Evolutionary conservation across 2,797 vertebrate species (phyloP), one percentile per base, ranked within the genome.

Genomic region (Characodon lateralis): DNA sequence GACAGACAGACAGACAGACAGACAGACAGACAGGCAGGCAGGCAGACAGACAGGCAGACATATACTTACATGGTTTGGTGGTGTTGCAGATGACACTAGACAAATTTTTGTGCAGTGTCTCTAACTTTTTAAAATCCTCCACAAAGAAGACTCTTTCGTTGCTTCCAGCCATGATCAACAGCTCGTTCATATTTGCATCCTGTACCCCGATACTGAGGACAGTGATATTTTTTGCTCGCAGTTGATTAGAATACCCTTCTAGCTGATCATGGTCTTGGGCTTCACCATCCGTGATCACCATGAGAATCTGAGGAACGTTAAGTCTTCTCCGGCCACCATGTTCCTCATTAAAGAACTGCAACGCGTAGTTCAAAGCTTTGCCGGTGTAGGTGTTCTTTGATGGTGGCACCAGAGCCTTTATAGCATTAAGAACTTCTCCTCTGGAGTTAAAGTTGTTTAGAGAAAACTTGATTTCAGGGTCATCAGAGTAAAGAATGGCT

Each of bases 271-370:
- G 18, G 69, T 94, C 92, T 1, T 73, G 82, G 7, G 95, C 92
- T 0, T 35, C 24, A 4, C 94, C 93, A 39, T 95, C 94, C 12
- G 95, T 96, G 75, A 96, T 93, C 56, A 95, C 86, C 72, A 95
- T 86, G 43, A 96, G 76, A 28, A 96, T 87, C 80, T 93, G 92
- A 20, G 92, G 81, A 24, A 95, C 76, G 0, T 80, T 65, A 7
- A 3, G 14, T 20, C 31, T 56, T 2, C 20, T 59, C 14, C 93
- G 85, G 0, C 95, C 94, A 0, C 95, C 94, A 2, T 91, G 41
- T 22, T 39, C 3, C 43, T 73, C 22, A 0, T 53, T 56, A 79
- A 96, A 95, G 82, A 80, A 93, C 22, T 71, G 0, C 28, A 91
- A 74, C 0, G 95, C 87, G 79, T 89, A 94, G 0, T 24, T 2